Percentiles rank a stretch among this genome's conserved stretches.
Evolutionary conservation across 2,113 vertebrate genomes (phyloP).

Genomic region (Circaetus cinerascens): DNA sequence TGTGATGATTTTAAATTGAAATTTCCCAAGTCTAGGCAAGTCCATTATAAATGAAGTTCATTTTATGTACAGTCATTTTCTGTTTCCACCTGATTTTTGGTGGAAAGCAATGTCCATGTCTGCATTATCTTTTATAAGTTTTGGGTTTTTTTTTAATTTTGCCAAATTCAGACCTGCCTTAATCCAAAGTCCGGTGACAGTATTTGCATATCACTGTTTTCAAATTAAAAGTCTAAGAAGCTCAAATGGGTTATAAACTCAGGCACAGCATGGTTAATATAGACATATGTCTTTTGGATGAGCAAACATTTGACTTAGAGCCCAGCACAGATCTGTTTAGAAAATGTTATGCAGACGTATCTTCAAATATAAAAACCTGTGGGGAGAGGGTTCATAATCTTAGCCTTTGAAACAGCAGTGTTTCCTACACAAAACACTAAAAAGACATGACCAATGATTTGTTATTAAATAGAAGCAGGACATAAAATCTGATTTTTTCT

Average conservation of each 20-base stretch:
- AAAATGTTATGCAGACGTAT: background rate
- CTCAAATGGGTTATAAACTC: background rate
- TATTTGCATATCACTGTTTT: background rate
- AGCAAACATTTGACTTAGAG: background rate
- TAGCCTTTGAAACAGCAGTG: background rate
- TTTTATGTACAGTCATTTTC: background rate
- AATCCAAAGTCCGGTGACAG: background rate
- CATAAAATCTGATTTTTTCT: background rate
- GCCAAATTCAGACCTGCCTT: background rate
- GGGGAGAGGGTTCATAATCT: background rate
- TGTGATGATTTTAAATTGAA: background rate
- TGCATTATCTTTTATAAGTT: background rate
- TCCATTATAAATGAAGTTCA: background rate
- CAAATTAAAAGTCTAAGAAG: background rate
- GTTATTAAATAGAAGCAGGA: background rate
- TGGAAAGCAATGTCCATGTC: background rate
- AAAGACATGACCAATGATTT: background rate
- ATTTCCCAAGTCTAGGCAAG: background rate
- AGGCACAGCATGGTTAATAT: background rate
- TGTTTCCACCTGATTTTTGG: background rate
- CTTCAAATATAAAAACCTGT: background rate
- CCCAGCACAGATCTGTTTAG: background rate
- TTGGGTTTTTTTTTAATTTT: background rate
- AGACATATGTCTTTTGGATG: background rate
- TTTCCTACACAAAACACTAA: background rate